Base-by-base conservation (phyloP, 2,797 vertebrate species). In the Squalus acanthias region DNA sequence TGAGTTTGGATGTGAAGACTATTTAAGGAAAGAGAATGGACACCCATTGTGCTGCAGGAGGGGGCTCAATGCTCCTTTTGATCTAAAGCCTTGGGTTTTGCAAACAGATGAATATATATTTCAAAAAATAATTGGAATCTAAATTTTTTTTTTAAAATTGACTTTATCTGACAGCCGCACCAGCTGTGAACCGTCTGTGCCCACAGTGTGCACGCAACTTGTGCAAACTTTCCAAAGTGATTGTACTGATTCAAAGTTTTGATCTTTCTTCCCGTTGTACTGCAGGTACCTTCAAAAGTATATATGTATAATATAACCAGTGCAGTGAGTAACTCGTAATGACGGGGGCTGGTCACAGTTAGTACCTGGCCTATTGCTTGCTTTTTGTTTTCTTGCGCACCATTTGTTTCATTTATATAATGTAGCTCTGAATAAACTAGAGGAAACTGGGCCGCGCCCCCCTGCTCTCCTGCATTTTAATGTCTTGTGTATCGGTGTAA, bases 271-370 rank as follows among this genome's bases (percentile, higher is more conserved):
- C 91, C 91, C 91, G 0, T 93, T 93, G 65, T 93, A 93, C 91
- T 93, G 65, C 63, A 69, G 91, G 91, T 93, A 93, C 91, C 89
- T 92, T 91, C 65, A 65, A 93, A 93, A 69, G n/a, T 93, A 93
- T 93, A 93, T 67, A 93, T 93, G 63, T 93, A 46, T 93, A 69
- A 93, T 39, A 67, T 93, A 93, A 46, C 33, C 65, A 46, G 91
- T 93, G 91, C 91, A 93, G 63, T 67, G 89, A 92, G 60, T 93
- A 93, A 93, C n/a, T 69, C 60, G 26, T 91, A 33, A 50, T 46
- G 89, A 67, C 46, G 9, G 91, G 89, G 91, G n/a, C 65, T 67
- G n/a, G 91, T 46, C n/a, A 69, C 20, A 93, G 65, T 85, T 85
- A 50, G 82, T 46, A 93, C 65, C n/a, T 69, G 63, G 63, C n/a